Evolutionary conservation across 30 jellyfish, hydroid and myxozoan genomes (phyloP).

Genomic region (Phacellophora camtschatica): DNA sequence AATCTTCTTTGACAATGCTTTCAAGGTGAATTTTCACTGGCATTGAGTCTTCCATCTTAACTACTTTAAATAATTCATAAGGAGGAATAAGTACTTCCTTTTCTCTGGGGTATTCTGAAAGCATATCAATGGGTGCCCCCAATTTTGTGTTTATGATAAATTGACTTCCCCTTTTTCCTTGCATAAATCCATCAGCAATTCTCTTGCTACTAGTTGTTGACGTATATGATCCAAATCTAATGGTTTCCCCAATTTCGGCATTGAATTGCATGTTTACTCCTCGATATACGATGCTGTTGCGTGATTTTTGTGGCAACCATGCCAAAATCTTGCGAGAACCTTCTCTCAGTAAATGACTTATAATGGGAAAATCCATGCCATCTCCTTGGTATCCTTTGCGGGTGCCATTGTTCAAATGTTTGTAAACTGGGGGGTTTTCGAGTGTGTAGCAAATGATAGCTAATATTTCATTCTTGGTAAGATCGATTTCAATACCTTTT

Average conservation of each 20-base stretch:
- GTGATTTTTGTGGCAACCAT: neutral
- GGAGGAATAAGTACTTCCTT: conserved; percentile 70
- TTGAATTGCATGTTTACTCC: conserved; percentile 28
- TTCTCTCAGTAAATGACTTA: conserved; percentile 52
- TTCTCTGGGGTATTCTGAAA: conserved; percentile 52
- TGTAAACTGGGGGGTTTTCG: conserved; percentile 67
- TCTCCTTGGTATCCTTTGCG: conserved; percentile 61
- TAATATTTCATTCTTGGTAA: conserved; percentile 40
- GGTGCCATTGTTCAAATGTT: conserved; percentile 53
- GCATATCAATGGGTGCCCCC: conserved; percentile 40
- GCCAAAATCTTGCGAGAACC: conserved; percentile 51
- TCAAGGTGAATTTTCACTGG: conserved; percentile 23
- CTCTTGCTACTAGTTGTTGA: conserved; percentile 32
- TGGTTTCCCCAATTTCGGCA: conserved; percentile 47
- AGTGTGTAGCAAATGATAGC: conserved; percentile 66
- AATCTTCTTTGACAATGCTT: conserved; percentile 15
- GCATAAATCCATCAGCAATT: conserved; percentile 39
- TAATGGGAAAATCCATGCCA: conserved; percentile 66
- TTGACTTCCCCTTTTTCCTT: conserved; percentile 28
- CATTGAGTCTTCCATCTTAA: conserved; percentile 3
- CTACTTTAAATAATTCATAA: conserved; percentile 30
- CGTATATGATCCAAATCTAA: conserved; percentile 59
- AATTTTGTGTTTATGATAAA: conserved; percentile 38
- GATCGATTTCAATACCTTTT: conserved; percentile 13
- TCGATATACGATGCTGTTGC: conserved; percentile 36